These are phyloP conservation scores for Coreoperca whiteheadi DNA, from an alignment of 2,113 vertebrate species.

Conservation along the genomic window DNA sequence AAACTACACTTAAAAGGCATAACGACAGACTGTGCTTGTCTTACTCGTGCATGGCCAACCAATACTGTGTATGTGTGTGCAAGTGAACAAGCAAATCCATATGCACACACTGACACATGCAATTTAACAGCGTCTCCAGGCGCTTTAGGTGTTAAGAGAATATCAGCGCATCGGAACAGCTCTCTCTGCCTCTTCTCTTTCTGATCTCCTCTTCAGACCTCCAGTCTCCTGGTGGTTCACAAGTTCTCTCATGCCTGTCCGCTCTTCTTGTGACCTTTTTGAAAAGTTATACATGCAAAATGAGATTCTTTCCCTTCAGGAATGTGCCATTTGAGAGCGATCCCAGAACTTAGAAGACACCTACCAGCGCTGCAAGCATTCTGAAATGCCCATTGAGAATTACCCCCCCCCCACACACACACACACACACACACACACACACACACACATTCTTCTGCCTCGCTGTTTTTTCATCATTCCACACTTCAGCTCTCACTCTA, in stretches of 20 bases:
- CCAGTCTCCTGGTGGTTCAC: constrained; percentile 66
- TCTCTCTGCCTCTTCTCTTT: constrained; percentile 23
- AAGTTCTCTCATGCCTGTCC: constrained; percentile 70
- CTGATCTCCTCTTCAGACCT: constrained; percentile 59
- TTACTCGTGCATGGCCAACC: background rate
- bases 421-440: too few relatives aligned
- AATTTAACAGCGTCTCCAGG: constrained; percentile 53
- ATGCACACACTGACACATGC: constrained; percentile 14
- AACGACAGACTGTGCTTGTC: constrained; percentile 1
- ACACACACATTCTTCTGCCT: constrained; percentile 48
- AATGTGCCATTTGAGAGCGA: constrained; percentile 70
- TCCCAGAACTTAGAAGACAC: constrained; percentile 59
- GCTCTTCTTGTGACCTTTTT: constrained; percentile 82
- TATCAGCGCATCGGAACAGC: constrained; percentile 43
- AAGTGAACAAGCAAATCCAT: background rate
- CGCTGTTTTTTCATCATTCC: constrained; percentile 51
- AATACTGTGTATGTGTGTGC: background rate
- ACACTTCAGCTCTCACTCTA: constrained; percentile 67
- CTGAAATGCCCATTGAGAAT: constrained; percentile 63
- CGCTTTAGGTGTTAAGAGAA: constrained; percentile 61
- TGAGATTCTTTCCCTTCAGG: constrained; percentile 80
- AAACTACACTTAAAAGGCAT: background rate
- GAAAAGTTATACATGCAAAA: constrained; percentile 83
- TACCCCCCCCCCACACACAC: too few relatives aligned
- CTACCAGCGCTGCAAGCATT: constrained; percentile 48